These are phyloP conservation scores for Rhinoderma darwinii DNA, from an alignment of 2,113 vertebrate species.

Conservation along the genomic window DNA sequence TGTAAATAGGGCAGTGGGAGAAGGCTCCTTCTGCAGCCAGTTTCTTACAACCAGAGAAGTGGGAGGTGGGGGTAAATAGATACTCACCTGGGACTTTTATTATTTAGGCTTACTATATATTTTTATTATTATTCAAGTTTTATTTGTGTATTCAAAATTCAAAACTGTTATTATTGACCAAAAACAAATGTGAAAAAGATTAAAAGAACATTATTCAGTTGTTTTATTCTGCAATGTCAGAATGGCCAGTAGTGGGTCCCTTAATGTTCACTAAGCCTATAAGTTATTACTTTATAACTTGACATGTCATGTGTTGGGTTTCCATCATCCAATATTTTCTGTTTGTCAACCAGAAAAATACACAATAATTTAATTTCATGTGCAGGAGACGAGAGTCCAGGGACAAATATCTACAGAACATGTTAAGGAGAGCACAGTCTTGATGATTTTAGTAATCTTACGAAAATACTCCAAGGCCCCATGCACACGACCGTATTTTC, in stretches of 20 bases:
- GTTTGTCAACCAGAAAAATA: conserved; percentile 26
- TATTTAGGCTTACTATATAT: too few species aligned
- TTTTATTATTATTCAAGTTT: background rate
- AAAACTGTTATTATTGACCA: too few species aligned
- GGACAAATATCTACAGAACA: background rate
- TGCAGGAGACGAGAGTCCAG: background rate
- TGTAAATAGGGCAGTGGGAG: background rate
- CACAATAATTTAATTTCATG: conserved; percentile 6
- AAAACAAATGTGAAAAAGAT: background rate
- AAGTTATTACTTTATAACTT: background rate
- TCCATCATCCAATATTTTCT: conserved; percentile 1
- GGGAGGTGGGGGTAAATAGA: background rate
- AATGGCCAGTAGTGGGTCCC: background rate
- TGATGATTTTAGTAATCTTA: too few species aligned
- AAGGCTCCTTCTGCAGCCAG: too few species aligned
- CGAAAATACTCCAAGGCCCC: too few species aligned
- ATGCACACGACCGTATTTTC: too few species aligned
- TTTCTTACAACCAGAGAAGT: background rate
- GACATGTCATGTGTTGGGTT: background rate
- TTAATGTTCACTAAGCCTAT: background rate
- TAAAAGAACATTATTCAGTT: background rate
- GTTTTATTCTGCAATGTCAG: background rate
- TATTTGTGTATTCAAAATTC: too few species aligned
- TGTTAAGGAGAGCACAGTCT: background rate
- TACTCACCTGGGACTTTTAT: background rate